Conservation (phyloP, 2,113 vertebrate genomes). For the Gavialis gangeticus region DNA sequence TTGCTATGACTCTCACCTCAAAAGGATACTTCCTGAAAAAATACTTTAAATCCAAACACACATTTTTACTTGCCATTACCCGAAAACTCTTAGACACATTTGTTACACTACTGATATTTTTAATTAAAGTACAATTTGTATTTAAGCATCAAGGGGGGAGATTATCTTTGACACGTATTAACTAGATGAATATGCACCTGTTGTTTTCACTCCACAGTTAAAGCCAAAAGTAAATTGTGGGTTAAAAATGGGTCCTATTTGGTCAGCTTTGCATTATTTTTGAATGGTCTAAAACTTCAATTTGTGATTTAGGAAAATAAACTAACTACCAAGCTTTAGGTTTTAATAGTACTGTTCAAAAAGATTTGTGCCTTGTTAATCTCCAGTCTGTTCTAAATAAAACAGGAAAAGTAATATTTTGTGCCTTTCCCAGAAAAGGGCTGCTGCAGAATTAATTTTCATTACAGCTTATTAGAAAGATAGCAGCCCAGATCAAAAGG, state of each 20-base stretch:
- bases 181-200: background rate
- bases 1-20: background rate
- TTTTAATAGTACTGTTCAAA: slow-evolving; percentile 56
- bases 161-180: background rate
- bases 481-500: background rate
- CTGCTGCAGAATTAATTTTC: background rate
- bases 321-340: background rate
- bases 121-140: background rate
- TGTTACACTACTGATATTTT: background rate
- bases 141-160: background rate
- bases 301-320: too few relatives aligned
- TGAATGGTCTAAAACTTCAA: slow-evolving; percentile 38
- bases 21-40: background rate
- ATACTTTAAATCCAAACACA: background rate
- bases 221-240: slow-evolving; percentile 20
- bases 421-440: slow-evolving; percentile 4
- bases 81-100: background rate
- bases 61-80: background rate
- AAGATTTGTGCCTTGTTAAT: slow-evolving; percentile 29
- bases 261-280: slow-evolving; percentile 38
- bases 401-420: background rate
- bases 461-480: background rate
- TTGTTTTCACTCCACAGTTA: background rate
- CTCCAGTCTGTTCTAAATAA: slow-evolving; percentile 35
- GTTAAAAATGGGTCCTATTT: background rate